Conservation (phyloP, 1,140 invertebrate genomes). For the Drosophila bifasciata region DNA sequence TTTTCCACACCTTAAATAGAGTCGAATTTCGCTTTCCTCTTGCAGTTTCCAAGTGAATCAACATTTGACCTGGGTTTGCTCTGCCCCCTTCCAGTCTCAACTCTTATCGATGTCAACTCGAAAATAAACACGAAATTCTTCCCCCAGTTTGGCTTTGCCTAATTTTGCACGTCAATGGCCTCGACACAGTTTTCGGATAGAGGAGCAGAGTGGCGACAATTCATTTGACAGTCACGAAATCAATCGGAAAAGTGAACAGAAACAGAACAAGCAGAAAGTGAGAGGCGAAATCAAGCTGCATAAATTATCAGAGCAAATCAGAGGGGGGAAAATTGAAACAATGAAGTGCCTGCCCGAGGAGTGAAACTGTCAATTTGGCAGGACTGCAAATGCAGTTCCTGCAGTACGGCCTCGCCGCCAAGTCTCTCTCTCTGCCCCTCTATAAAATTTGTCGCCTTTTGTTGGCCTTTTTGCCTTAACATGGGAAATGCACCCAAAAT, state of each 20-base stretch:
- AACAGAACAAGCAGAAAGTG: conserved; percentile 56
- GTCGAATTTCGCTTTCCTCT: too few relatives aligned
- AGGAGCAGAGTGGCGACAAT: conserved; percentile 22
- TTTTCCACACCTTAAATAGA: too few relatives aligned
- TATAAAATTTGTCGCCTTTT: conserved; percentile 42
- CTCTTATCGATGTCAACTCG: too few relatives aligned
- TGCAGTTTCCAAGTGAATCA: too few relatives aligned
- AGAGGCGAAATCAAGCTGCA: conserved; percentile 63
- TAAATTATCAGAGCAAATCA: conserved; percentile 67
- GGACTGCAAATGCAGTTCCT: conserved; percentile 29
- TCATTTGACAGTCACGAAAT: conserved; percentile 65
- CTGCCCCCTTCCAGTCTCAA: too few relatives aligned
- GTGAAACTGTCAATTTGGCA: conserved; percentile 46
- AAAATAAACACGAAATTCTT: not conserved
- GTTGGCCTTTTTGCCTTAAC: conserved; percentile 34
- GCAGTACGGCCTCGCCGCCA: conserved; percentile 17
- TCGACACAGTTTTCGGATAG: conserved; percentile 55
- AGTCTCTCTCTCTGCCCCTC: conserved; percentile 10
- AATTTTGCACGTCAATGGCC: conserved; percentile 56
- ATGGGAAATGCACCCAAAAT: conserved; percentile 23
- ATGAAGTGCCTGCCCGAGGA: conserved; percentile 36
- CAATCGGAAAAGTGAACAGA: conserved; percentile 67
- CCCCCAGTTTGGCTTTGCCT: conserved; percentile 8
- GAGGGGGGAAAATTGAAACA: conserved; percentile 65
- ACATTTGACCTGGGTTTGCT: too few relatives aligned